A percentile compares a stretch with the other conserved stretches of the same genome.
phyloP scores from a whole-genome alignment of 1,140 invertebrate genomes.

The Diploscapter pachys region DNA sequence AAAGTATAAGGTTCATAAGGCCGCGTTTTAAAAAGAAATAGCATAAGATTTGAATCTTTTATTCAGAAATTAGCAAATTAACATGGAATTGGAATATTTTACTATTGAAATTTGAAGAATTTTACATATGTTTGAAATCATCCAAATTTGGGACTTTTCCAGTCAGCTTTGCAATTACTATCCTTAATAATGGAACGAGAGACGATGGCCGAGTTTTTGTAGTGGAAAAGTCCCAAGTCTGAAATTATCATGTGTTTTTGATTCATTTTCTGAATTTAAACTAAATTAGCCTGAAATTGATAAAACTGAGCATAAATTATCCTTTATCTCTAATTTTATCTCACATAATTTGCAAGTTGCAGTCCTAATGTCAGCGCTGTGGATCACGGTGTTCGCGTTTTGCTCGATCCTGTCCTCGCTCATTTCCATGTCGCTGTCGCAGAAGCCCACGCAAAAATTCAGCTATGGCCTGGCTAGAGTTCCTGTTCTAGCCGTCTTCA shows the following conservation, averaged over 20 bases:
- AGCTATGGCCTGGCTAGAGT: slow-evolving; percentile 44
- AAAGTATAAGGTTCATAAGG: no score
- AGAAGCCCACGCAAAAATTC: slow-evolving; percentile 42
- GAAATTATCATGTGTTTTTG: background rate
- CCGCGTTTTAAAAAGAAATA: no score
- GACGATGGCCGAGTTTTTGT: no score
- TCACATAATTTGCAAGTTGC: slow-evolving; percentile 32
- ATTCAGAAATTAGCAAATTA: background rate
- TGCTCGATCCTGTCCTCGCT: slow-evolving; percentile 51
- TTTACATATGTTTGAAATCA: no score
- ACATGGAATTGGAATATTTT: no score
- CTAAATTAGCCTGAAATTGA: background rate
- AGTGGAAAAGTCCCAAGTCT: no score
- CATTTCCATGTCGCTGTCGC: slow-evolving; percentile 42
- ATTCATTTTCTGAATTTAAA: background rate
- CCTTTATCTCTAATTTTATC: background rate
- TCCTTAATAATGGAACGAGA: no score
- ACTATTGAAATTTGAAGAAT: no score
- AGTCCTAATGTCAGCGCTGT: slow-evolving; percentile 48
- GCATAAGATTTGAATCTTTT: background rate
- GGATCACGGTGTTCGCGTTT: slow-evolving; percentile 53
- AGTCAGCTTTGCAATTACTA: no score
- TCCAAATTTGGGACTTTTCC: no score
- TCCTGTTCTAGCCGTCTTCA: slow-evolving; percentile 55
- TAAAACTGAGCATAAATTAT: no score